Evolutionary conservation across 2,888 invertebrate species (phyloP), one percentile per base, ranked within the genome.

Genomic region (Mechanitis messenoides): DNA sequence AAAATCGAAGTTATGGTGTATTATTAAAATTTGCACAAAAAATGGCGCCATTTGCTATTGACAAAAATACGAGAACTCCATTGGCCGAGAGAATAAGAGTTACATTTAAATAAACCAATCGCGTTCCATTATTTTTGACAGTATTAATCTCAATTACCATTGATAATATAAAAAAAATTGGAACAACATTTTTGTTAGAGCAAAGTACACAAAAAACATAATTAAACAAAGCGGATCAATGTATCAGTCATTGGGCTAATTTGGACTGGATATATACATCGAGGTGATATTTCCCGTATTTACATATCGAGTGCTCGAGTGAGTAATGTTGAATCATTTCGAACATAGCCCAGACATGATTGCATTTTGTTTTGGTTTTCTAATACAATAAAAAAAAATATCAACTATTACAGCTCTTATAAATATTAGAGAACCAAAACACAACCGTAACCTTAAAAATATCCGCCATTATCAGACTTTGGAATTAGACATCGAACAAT

Each of bases 151-250:
- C 55, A 55, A 33, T 45, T 54, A 45, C 12, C 35, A 42, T 42
- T 55, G 55, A 3, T 53, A 42, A 50, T 31, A 45, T 46, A 58
- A 58, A 58, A 58, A 58, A 55, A 58, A 55, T 59, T 33, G 45
- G 47, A 38, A 4, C 35, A 31, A 53, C 35, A 59, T 47, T 20
- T 54, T n/a, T 50, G 50, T 50, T 50, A 50, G 50, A 50, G 50
- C 31, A 50, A 50, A 50, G 50, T 50, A 50, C 31, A 50, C 50
- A 45, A 35, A 33, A 58, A 55, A 47, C 38, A 33, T 47, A 58
- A 57, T 42, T 28, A 4, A 45, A 64, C 66, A 66, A 64, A 66
- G 64, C 58, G 64, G 66, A 42, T 46, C 64, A 62, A 64, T 61
- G 61, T 62, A 12, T 64, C 62, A 57, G 58, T 63, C 58, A 64